Conservation (phyloP, 2,797 vertebrate species). For the Acipenser transmontanus region DNA sequence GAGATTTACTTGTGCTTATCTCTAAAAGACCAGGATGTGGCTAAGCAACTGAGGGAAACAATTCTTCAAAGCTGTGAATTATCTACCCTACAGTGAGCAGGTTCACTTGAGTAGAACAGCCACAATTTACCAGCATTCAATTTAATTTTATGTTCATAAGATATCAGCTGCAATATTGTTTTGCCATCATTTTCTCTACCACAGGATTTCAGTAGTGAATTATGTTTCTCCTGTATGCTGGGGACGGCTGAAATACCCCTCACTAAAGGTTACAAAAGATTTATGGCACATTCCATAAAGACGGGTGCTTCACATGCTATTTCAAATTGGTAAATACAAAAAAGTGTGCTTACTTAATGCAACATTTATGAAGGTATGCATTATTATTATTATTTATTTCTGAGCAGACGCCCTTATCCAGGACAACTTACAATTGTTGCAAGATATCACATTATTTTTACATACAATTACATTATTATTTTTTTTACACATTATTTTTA, state of each 20-base stretch:
- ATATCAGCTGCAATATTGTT: background rate
- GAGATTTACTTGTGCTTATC: conserved; percentile 64
- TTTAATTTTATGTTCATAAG: conserved; percentile 25
- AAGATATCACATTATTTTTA: too few species aligned
- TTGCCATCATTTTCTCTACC: background rate
- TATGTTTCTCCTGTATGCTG: background rate
- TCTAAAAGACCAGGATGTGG: conserved; percentile 61
- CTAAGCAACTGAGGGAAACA: conserved; percentile 55
- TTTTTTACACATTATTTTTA: too few species aligned
- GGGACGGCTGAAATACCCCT: background rate
- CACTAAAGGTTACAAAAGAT: background rate
- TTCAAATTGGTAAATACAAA: background rate
- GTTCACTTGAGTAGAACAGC: conserved; percentile 37
- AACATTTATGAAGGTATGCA: too few species aligned
- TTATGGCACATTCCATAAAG: background rate
- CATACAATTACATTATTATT: too few species aligned
- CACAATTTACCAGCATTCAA: conserved; percentile 25
- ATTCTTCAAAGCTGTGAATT: conserved; percentile 58
- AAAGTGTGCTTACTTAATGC: too few species aligned
- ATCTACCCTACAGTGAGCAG: conserved; percentile 44
- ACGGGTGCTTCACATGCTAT: background rate
- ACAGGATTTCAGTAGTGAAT: conserved; percentile 1
- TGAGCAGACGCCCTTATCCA: too few species aligned
- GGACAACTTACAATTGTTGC: too few species aligned
- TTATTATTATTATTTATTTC: too few species aligned